These are phyloP conservation scores for Diadromus collaris DNA, from an alignment of 2,888 invertebrate genomes.

Conservation along the genomic window DNA sequence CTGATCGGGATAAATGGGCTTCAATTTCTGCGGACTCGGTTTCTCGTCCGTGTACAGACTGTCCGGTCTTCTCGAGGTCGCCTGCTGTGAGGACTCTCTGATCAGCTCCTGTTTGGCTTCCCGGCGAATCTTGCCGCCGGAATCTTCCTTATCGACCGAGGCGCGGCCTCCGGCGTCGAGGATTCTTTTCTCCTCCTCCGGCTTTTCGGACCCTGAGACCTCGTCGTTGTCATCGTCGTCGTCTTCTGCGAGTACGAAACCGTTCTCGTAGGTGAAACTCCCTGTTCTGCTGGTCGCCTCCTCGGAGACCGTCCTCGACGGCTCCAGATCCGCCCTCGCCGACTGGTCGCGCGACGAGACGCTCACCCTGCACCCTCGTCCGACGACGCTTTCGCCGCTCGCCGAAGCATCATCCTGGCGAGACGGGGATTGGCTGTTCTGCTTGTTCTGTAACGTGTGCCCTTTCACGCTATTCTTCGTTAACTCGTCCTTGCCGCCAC, in stretches of 20 bases:
- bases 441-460: neutral
- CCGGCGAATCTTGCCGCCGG: conserved; percentile 66
- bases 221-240: conserved; percentile 46
- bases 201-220: neutral
- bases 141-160: conserved; percentile 40
- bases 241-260: conserved; percentile 5
- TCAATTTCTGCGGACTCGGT: conserved; percentile 64
- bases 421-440: neutral
- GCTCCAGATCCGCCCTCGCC: neutral
- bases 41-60: conserved; percentile 68
- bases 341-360: conserved; percentile 2
- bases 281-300: neutral
- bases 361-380: neutral
- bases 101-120: conserved; percentile 66
- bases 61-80: conserved; percentile 65
- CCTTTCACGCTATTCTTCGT: conserved; percentile 50
- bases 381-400: neutral
- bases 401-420: neutral
- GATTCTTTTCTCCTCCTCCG: conserved; percentile 34
- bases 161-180: conserved; percentile 30
- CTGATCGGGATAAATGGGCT: conserved; percentile 62
- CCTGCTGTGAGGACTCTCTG: conserved; percentile 50
- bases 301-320: neutral
- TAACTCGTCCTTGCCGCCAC: conserved; percentile 53
- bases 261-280: conserved; percentile 3